Conservation (phyloP, 2,113 vertebrate species). For the Xiphias gladius region DNA sequence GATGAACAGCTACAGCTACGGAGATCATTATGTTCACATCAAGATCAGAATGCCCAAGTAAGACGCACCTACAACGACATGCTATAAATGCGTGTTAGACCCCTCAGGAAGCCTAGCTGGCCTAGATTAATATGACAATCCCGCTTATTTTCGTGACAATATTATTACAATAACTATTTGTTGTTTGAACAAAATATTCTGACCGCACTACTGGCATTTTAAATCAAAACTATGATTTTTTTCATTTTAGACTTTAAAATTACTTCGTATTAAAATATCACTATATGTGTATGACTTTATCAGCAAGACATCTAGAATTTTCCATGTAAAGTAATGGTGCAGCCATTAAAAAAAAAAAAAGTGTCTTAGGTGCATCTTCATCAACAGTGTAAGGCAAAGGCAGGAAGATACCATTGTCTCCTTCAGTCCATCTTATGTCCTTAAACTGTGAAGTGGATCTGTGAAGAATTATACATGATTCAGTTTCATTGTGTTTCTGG, state of each 20-base stretch:
- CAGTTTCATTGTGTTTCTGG: neutral
- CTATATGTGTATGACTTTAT: too few species aligned
- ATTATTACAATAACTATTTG: too few species aligned
- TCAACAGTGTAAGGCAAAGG: neutral
- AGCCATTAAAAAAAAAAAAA: too few species aligned
- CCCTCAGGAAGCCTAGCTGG: neutral
- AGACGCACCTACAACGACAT: constrained; percentile 18
- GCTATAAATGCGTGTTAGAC: neutral
- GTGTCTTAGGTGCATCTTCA: too few species aligned
- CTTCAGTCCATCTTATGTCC: neutral
- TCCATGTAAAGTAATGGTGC: too few species aligned
- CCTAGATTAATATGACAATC: neutral
- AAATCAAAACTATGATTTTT: neutral
- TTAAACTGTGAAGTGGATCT: too few species aligned
- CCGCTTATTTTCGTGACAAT: neutral
- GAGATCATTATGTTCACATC: constrained; percentile 95
- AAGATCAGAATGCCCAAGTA: constrained; percentile 96
- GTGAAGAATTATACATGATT: neutral
- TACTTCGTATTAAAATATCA: neutral
- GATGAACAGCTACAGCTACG: constrained; percentile 92
- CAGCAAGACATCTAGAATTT: too few species aligned
- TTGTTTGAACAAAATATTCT: neutral
- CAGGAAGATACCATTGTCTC: neutral
- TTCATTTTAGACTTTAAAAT: neutral
- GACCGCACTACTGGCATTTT: neutral